Percentiles rank a stretch among this genome's conserved stretches.
phyloP scores from a whole-genome alignment of 2,888 invertebrate species.

The Acronicta leporina region DNA sequence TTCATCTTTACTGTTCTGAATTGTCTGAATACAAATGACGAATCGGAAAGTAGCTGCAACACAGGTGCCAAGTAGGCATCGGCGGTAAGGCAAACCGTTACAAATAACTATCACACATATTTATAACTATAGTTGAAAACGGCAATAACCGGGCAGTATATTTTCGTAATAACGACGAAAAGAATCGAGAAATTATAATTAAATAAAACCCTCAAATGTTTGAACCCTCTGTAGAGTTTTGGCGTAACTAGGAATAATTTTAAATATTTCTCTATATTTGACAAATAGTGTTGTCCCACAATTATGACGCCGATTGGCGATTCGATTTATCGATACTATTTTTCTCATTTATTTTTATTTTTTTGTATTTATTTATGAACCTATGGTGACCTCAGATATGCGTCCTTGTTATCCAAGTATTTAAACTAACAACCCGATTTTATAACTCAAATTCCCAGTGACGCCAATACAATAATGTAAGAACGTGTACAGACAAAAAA shows the following conservation, averaged over 20 bases:
- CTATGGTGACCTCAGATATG: too few species aligned
- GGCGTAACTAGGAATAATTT: slow-evolving; percentile 42
- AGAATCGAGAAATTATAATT: slow-evolving; percentile 29
- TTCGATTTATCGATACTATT: too few species aligned
- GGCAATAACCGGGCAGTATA: slow-evolving; percentile 65
- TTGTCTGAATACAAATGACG: background rate
- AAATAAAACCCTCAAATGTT: slow-evolving; percentile 9
- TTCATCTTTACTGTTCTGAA: background rate
- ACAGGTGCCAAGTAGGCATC: slow-evolving; percentile 18
- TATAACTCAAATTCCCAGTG: slow-evolving; percentile 20
- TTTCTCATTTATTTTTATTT: too few species aligned
- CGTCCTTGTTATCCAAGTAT: too few species aligned
- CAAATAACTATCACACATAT: slow-evolving; percentile 49
- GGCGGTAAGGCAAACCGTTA: slow-evolving; percentile 46
- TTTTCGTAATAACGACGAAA: slow-evolving; percentile 55
- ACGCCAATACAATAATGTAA: slow-evolving; percentile 37
- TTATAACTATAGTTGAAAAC: slow-evolving; percentile 54
- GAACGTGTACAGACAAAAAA: slow-evolving; percentile 32
- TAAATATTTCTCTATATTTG: background rate
- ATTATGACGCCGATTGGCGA: too few species aligned
- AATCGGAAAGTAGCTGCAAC: slow-evolving; percentile 12
- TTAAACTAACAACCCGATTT: background rate
- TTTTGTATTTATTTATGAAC: too few species aligned
- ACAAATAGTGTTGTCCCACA: too few species aligned
- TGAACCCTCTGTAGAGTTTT: slow-evolving; percentile 18